Base-by-base conservation (phyloP, 2,797 vertebrate species). In the Poeciliopsis presidionis region DNA sequence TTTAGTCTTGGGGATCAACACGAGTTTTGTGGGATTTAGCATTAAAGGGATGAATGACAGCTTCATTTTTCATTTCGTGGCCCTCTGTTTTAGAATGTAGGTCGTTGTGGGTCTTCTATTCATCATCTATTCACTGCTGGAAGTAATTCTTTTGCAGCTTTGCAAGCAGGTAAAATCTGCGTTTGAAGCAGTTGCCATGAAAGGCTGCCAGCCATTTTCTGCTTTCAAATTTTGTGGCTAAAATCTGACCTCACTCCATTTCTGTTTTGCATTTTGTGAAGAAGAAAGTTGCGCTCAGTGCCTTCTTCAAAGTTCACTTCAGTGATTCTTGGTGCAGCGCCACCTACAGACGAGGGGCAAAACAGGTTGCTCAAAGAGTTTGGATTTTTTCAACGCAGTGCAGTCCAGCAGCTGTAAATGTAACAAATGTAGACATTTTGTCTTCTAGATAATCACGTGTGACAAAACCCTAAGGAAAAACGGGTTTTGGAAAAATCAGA, bases 1-100 rank as follows among this genome's bases (percentile, higher is more conserved):
- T 81, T 84, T 82, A 83, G 73, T 80, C 55, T 76, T 77, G 41
- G 46, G 75, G 55, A 84, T 82, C 43, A 47, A 18, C 55, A 18
- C 57, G n/a, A 57, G 75, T 81, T 78, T 84, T 4, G 6, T 41
- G 6, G 72, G 45, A 81, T 80, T 84, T 45, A 57, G 47, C 0
- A 0, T 25, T 65, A 20, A 59, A 45, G 74, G 30, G 25, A 30
- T 65, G 70, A 79, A 72, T 83, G 84, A 71, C 81, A 77, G 55
- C 22, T 75, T 25, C 16, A 63, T 74, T 72, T 22, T 74, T 41
- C 33, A 74, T 70, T 55, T 70, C 2, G 11, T 69, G 39, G 39
- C 22, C 1, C 8, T 43, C 12, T 13, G 41, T 69, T 69, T 69
- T 43, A 13, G 39, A 43, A 43, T 25, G 65, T 13, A 69, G 65